Evolutionary conservation across 1,140 invertebrate species (phyloP).

Genomic region (Babylonia areolata): DNA sequence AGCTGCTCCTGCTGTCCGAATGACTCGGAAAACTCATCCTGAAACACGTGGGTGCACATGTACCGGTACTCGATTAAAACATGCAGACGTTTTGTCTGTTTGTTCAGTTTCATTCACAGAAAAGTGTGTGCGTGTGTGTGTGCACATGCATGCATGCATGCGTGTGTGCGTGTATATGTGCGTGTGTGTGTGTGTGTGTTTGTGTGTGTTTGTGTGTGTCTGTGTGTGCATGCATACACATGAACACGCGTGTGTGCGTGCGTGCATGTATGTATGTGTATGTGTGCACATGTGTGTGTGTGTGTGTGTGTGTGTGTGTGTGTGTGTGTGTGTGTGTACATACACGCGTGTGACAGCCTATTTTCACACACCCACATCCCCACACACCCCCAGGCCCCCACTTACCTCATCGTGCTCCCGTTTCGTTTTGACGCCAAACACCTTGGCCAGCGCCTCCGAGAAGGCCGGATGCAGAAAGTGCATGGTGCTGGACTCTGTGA

Average conservation of each 20-base stretch:
- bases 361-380: no score
- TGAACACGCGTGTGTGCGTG: not conserved
- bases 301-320: not conserved
- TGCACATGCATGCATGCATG: not conserved
- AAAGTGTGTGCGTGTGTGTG: no score
- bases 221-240: no score
- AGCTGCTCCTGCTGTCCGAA: slow-evolving; percentile 70
- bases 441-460: slow-evolving; percentile 38
- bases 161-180: not conserved
- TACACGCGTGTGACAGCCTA: no score
- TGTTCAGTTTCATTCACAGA: no score
- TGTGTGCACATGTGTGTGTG: not conserved
- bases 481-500: slow-evolving; percentile 33
- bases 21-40: no score
- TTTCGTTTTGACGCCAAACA: slow-evolving; percentile 55
- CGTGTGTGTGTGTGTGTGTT: no score
- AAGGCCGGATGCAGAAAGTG: slow-evolving; percentile 51
- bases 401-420: slow-evolving; percentile 41
- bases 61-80: no score
- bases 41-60: no score
- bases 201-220: no score
- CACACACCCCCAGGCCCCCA: no score
- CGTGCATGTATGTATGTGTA: not conserved
- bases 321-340: not conserved
- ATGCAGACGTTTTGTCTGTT: no score